These are phyloP conservation scores for Loris lydekkerianus DNA, from an alignment of 2,797 vertebrate genomes.

Conservation along the genomic window DNA sequence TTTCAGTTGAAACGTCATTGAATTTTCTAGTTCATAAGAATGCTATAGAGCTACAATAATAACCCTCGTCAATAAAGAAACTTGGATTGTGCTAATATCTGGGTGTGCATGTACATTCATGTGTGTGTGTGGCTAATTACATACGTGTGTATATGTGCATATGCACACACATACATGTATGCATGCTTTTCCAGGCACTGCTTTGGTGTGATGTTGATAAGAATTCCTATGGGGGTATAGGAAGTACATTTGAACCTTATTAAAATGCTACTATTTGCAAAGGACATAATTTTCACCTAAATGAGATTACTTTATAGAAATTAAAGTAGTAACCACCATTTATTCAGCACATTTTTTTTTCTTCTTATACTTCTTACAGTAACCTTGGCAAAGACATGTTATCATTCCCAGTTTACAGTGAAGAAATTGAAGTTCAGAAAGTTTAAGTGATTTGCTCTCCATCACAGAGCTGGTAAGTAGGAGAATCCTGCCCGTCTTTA, in stretches of 20 bases:
- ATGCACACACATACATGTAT: too few species aligned
- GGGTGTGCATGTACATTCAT: not conserved
- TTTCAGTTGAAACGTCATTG: slow-evolving; percentile 38
- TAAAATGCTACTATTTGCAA: not conserved
- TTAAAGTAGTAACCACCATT: not conserved
- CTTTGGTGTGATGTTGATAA: not conserved
- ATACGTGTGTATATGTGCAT: not conserved
- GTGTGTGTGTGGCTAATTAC: not conserved
- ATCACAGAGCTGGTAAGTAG: not conserved
- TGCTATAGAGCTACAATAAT: not conserved
- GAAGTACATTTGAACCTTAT: not conserved
- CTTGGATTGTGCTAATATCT: not conserved
- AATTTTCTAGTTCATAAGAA: not conserved
- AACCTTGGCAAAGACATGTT: not conserved
- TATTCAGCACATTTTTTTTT: not conserved
- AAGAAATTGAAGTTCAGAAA: not conserved
- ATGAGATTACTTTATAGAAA: not conserved
- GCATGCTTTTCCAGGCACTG: not conserved
- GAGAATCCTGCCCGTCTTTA: not conserved
- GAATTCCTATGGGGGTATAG: not conserved
- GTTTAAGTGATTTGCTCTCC: not conserved
- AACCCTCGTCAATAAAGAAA: not conserved
- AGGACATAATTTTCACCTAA: not conserved
- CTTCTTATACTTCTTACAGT: not conserved
- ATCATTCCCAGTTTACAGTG: not conserved